Conservation (phyloP, 2,797 vertebrate species). For the Thaleichthys pacificus region DNA sequence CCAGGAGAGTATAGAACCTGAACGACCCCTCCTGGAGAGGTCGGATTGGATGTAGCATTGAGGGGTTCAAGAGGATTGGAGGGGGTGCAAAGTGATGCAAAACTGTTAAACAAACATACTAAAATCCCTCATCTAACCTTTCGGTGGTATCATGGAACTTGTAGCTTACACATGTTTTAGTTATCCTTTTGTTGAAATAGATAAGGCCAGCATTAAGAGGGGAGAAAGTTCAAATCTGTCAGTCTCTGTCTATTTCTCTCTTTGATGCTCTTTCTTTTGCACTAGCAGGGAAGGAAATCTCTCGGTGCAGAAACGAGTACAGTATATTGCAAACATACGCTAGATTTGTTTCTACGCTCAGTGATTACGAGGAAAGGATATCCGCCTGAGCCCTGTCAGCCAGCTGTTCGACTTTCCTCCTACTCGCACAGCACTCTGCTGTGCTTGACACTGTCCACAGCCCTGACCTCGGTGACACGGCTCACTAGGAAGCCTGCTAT, state of each 20-base stretch:
- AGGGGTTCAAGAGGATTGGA: too few relatives aligned
- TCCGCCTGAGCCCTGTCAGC: neutral
- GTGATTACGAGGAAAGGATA: neutral
- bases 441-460: neutral
- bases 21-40: too few relatives aligned
- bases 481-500: neutral
- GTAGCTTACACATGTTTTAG: too few relatives aligned
- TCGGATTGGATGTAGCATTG: too few relatives aligned
- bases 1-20: too few relatives aligned
- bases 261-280: neutral
- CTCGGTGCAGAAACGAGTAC: neutral
- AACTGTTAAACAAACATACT: too few relatives aligned
- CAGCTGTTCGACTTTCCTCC: neutral
- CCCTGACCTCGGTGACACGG: neutral
- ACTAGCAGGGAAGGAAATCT: neutral
- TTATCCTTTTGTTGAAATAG: too few relatives aligned
- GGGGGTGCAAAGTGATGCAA: too few relatives aligned
- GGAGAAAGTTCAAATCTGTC: neutral
- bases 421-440: neutral
- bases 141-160: too few relatives aligned
- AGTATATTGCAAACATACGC: neutral
- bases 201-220: neutral
- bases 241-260: neutral
- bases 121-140: too few relatives aligned
- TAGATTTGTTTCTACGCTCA: neutral